phyloP scores from a whole-genome alignment of 2,797 vertebrate genomes.

The Bryconaethiops microstoma region DNA sequence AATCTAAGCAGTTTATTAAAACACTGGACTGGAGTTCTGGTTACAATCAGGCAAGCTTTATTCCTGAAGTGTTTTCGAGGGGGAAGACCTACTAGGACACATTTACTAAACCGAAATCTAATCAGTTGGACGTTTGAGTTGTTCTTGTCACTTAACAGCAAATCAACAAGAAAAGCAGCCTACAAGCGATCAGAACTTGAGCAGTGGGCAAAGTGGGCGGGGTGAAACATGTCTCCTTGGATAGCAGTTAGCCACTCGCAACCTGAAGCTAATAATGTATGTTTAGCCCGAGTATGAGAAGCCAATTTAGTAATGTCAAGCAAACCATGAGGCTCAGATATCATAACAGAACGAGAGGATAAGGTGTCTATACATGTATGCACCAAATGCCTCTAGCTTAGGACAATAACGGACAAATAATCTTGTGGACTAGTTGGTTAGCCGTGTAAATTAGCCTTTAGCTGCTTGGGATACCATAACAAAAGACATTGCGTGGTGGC shows the following conservation, averaged over 20 bases:
- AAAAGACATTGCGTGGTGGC: not conserved
- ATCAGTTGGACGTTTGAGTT: not conserved
- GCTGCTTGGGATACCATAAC: conserved; percentile 2
- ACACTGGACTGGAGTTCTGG: not conserved
- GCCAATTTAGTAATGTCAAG: not conserved
- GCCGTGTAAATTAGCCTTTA: conserved; percentile 1
- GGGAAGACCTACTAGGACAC: no score
- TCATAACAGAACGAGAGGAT: no score
- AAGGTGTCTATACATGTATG: not conserved
- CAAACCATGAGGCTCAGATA: not conserved
- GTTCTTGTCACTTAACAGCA: not conserved
- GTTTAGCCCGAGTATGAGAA: not conserved
- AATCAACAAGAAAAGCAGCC: not conserved
- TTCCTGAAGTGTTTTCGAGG: not conserved
- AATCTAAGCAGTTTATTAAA: not conserved
- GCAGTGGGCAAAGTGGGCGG: conserved; percentile 55
- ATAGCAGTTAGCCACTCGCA: conserved; percentile 35
- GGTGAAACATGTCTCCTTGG: conserved; percentile 52
- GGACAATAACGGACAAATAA: not conserved
- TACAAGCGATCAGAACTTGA: conserved; percentile 4
- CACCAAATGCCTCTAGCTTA: not conserved
- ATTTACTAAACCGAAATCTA: not conserved
- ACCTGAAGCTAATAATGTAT: conserved; percentile 40
- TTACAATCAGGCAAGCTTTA: not conserved
- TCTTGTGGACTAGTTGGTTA: conserved; percentile 9